Percentiles rank a stretch among this genome's conserved stretches.
Evolutionary conservation across 2,888 invertebrate species (phyloP).

Genomic region (Chelonus formosanus): DNA sequence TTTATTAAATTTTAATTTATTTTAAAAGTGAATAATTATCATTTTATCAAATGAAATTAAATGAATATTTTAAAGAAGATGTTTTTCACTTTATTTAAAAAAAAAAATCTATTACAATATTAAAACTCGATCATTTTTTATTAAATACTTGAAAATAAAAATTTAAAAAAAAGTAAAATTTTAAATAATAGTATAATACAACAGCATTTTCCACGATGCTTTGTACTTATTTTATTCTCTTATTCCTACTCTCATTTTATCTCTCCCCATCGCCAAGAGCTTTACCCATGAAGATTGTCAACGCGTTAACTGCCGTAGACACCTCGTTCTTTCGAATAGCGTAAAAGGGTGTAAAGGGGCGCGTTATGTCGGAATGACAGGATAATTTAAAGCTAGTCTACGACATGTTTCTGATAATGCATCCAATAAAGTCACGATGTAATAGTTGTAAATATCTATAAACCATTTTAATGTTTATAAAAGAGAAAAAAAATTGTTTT

Average conservation of each 20-base stretch:
- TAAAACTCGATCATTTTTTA: no score
- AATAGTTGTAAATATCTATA: no score
- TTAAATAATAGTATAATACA: background rate
- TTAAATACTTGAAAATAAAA: no score
- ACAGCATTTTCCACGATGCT: background rate
- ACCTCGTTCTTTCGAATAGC: constrained; percentile 35
- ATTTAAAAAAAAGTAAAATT: background rate
- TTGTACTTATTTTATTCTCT: constrained; percentile 5
- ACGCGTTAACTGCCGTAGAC: constrained; percentile 34
- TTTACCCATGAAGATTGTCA: constrained; percentile 19
- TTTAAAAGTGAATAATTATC: no score
- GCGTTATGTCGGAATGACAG: no score
- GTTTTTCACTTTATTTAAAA: background rate
- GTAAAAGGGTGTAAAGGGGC: background rate
- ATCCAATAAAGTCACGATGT: no score
- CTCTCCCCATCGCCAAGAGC: constrained; percentile 17
- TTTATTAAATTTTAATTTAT: no score
- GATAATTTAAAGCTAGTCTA: no score
- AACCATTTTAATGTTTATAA: no score
- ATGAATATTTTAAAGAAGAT: background rate
- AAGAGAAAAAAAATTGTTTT: constrained; percentile 5
- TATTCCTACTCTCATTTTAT: constrained; percentile 25
- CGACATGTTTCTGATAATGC: no score
- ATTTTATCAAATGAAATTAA: no score
- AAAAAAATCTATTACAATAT: background rate